These are phyloP conservation scores for Crossocerus cetratus DNA, from an alignment of 2,888 invertebrate genomes.

Conservation along the genomic window DNA sequence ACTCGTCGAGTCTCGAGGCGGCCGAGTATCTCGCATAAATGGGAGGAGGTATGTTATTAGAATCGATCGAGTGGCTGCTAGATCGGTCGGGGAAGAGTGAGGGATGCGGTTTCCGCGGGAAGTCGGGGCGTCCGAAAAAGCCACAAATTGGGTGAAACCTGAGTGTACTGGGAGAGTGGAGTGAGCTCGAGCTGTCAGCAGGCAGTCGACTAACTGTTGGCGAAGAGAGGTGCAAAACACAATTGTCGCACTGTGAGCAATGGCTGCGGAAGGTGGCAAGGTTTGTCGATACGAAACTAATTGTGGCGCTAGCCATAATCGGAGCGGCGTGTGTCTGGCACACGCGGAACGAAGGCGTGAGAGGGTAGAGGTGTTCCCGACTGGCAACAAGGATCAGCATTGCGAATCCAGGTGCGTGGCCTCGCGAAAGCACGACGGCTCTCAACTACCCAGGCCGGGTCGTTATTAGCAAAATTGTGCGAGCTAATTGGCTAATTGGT, in stretches of 20 bases:
- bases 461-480: conserved; percentile 72
- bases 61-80: no score
- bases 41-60: no score
- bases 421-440: conserved; percentile 26
- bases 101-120: no score
- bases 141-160: not conserved
- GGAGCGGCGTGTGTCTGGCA: conserved; percentile 39
- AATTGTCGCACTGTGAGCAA: conserved; percentile 31
- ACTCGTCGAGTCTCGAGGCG: not conserved
- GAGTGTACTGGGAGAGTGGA: not conserved
- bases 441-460: conserved; percentile 49
- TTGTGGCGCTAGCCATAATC: conserved; percentile 63
- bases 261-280: conserved; percentile 52
- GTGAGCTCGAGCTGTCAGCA: not conserved
- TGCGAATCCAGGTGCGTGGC: conserved; percentile 65
- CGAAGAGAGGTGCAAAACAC: conserved; percentile 26
- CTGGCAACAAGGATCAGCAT: conserved; percentile 21
- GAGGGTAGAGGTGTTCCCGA: not conserved
- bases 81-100: no score
- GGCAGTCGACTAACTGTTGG: conserved; percentile 22
- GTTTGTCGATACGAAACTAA: conserved; percentile 65
- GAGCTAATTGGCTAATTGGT: conserved; percentile 73
- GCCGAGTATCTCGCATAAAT: no score
- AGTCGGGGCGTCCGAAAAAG: not conserved
- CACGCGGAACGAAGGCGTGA: not conserved